Base-by-base conservation (phyloP, 2,888 invertebrate species). In the Marasmarcha lunaedactyla region DNA sequence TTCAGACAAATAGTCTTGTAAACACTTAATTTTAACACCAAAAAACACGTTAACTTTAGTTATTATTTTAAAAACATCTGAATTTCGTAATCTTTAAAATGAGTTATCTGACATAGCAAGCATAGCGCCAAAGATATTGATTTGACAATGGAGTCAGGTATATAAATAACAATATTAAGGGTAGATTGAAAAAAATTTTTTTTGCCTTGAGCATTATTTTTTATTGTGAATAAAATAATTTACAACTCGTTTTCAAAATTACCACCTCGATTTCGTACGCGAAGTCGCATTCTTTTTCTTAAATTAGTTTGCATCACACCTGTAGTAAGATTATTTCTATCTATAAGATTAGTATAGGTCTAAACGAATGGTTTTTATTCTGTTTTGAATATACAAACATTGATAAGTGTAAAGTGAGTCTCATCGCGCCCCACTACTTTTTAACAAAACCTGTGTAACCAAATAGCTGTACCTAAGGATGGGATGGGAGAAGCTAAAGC, bases 261-360 rank as follows among this genome's bases (percentile, higher is more conserved):
- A 20, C 20, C 20, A 20, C 20, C n/a, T 30, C 30, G 30, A 30
- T 30, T 4, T 6, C 30, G 30, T 30, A 30, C 30, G 20, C 30
- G 10, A 30, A 30, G 30, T 30, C n/a, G 30, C 30, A 30, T 30
- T 30, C 30, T 30, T 30, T 30, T 30, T 30, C 30, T 30, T 30
- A 30, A 30, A 30, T 30, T 30, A 30, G 30, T 30, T 30, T 30
- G 4, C 30, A 30, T n/a, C n/a, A 30, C 4, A 30, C 4, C 10
- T 30, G 10, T 30, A 30, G 30, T 30, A 30, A 30, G 30, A 30
- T 30, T 30, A 30, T 30, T 10, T 30, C 30, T n/a, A n/a, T n/a
- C n/a, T n/a, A n/a, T n/a, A n/a, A n/a, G n/a, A n/a, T n/a, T n/a
- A n/a, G n/a, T n/a, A n/a, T n/a, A n/a, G n/a, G n/a, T n/a, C n/a